Base-by-base conservation (phyloP, 1,140 invertebrate genomes). In the Diabrotica virgifera region DNA sequence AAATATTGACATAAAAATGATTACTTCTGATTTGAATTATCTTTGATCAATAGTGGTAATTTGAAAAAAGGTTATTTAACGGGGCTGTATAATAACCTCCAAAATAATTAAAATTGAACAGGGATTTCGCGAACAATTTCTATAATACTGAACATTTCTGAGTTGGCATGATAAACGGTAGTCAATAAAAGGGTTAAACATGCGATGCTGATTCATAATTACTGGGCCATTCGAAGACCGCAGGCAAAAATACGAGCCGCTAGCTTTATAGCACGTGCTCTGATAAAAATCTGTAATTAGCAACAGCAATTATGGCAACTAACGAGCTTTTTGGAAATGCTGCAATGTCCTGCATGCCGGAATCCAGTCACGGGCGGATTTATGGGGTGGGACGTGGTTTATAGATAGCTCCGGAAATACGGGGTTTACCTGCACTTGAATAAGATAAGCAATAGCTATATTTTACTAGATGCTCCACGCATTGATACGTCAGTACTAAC, bases 221-320 rank as follows among this genome's bases (percentile, higher is more conserved):
- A 70, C 68, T 68, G 68, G 64, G 66, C 64, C 62, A 64, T 62
- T 61, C 62, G 62, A 35, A 59, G 46, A 52, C 62, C 54, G 62
- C 62, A 10, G 68, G 65, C 67, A 72, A 72, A 76, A 74, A 73
- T 72, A 69, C 74, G 63, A 65, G 62, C 69, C 61, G 74, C 61
- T 64, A 63, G 69, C 65, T 75, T 74, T 69, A 69, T 68, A 67
- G 71, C 73, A 77, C 75, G 75, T 76, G 75, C 75, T 57, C 74
- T 71, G 76, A 77, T 77, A 77, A 77, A 77, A 77, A 77, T 77
- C 76, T 75, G 75, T 76, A 77, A 77, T 77, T 77, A 77, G 75
- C 75, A 70, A 72, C 72, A 70, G 75, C 76, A 77, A 77, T 77
- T 77, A 77, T 77, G 65, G 74, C 68, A 76, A 76, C 76, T 77